Conservation (phyloP, 2,888 invertebrate genomes). For the Trachelus tabidus region DNA sequence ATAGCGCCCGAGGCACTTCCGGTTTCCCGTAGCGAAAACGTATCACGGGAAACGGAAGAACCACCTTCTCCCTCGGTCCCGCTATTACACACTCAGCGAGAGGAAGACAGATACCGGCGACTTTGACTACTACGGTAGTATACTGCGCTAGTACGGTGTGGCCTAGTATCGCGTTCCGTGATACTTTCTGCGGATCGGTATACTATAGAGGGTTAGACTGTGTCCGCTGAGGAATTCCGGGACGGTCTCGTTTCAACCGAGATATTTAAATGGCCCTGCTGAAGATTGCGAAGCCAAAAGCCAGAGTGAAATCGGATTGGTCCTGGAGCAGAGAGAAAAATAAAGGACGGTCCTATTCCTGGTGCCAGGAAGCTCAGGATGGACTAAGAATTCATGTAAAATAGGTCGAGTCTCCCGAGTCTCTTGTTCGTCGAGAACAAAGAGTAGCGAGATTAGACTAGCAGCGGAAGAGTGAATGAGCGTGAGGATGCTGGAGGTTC, state of each 20-base stretch:
- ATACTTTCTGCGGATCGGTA: not conserved
- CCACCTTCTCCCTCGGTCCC: not conserved
- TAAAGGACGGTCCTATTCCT: not conserved
- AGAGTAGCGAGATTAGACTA: not conserved
- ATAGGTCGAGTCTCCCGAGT: not conserved
- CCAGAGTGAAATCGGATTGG: not conserved
- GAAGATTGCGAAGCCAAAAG: not conserved
- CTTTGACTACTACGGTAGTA: not conserved
- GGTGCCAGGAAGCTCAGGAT: not conserved
- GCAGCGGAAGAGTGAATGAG: not conserved
- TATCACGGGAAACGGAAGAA: not conserved
- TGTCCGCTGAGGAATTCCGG: not conserved
- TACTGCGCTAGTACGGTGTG: not conserved
- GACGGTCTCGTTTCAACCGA: not conserved
- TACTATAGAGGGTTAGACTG: not conserved
- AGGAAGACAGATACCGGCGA: not conserved
- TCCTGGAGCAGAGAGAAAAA: not conserved
- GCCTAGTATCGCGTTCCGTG: not conserved
- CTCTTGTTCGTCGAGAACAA: not conserved
- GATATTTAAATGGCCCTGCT: not conserved
- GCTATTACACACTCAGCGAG: not conserved
- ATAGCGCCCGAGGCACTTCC: not conserved
- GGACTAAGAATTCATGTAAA: not conserved
- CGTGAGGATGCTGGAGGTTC: not conserved
- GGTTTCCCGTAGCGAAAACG: constrained; percentile 1